phyloP scores from a whole-genome alignment of 2,888 invertebrate genomes.

The Nephrotoma appendiculata region DNA sequence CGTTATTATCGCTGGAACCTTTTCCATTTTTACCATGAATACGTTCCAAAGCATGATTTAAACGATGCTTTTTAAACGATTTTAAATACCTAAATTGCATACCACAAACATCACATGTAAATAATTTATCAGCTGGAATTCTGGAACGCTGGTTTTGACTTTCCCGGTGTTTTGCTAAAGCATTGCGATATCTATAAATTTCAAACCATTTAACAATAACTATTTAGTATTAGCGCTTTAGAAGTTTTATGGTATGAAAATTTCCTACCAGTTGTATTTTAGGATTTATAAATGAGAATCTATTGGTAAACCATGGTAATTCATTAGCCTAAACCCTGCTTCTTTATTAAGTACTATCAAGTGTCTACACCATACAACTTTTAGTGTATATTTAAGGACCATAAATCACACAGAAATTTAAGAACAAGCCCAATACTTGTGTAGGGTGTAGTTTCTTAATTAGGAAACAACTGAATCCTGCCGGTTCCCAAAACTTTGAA shows the following conservation, averaged over 20 bases:
- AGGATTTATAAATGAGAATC: not conserved
- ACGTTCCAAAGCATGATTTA: slow-evolving; percentile 73
- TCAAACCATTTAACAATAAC: not conserved
- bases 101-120: slow-evolving; percentile 82
- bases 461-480: no score
- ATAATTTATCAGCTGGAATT: slow-evolving; percentile 75
- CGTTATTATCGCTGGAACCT: slow-evolving; percentile 33
- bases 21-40: slow-evolving; percentile 53
- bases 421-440: no score
- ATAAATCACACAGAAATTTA: no score
- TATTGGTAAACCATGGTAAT: no score
- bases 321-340: no score
- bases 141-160: slow-evolving; percentile 74
- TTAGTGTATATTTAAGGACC: no score
- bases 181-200: slow-evolving; percentile 49
- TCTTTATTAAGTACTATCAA: no score
- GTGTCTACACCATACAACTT: no score
- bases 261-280: not conserved
- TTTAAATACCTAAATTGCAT: slow-evolving; percentile 79
- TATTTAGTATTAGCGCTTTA: no score
- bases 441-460: no score
- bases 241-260: not conserved
- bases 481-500: no score
- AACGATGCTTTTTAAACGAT: slow-evolving; percentile 77
- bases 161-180: slow-evolving; percentile 70